A percentile compares a stretch with the other conserved stretches of the same genome.
Conservation (phyloP, 2,797 vertebrate genomes). For the Coendou prehensilis region DNA sequence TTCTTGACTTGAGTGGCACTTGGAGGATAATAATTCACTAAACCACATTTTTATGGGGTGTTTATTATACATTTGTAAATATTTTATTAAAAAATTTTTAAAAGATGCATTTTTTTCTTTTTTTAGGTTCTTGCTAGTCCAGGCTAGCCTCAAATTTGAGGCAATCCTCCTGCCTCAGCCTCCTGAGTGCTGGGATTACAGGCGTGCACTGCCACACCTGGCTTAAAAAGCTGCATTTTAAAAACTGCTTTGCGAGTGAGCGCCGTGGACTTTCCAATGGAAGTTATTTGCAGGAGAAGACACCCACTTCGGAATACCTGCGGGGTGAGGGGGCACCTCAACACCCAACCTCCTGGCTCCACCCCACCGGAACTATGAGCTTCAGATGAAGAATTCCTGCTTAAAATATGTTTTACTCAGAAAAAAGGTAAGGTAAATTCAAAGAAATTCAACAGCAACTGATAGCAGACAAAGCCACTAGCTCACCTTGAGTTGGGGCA, state of each 20-base stretch:
- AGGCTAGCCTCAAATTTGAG: neutral
- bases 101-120: neutral
- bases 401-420: conserved; percentile 16
- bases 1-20: neutral
- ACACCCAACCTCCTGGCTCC: neutral
- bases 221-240: neutral
- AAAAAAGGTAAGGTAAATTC: neutral
- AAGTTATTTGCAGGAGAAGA: neutral
- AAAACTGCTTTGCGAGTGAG: neutral
- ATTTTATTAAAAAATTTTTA: neutral
- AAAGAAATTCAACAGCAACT: neutral
- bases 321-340: neutral
- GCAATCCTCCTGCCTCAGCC: neutral
- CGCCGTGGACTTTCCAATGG: neutral
- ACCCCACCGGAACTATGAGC: neutral
- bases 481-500: neutral
- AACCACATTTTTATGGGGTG: neutral
- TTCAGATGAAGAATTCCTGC: neutral
- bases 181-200: neutral
- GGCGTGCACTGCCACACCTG: neutral
- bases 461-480: neutral
- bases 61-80: conserved; percentile 16
- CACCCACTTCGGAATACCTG: neutral
- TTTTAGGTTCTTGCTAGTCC: neutral
- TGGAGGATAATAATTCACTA: neutral